Conservation (phyloP, 2,113 vertebrate genomes). For the Silurus asotus region DNA sequence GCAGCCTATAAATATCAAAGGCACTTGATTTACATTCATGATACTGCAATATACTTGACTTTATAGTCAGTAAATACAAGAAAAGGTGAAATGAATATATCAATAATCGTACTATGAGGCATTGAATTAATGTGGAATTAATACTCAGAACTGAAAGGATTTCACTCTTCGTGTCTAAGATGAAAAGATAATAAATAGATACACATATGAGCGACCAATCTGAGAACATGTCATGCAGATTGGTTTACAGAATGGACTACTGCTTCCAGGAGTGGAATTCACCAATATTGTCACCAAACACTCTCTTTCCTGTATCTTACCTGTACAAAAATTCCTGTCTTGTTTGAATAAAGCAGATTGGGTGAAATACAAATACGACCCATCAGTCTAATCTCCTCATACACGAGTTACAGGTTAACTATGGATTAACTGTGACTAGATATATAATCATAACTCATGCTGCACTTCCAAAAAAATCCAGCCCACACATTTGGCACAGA, state of each 20-base stretch:
- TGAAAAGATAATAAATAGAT: conserved; percentile 35
- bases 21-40: conserved; percentile 25
- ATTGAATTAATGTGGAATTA: conserved; percentile 1
- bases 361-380: not conserved
- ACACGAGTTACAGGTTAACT: conserved; percentile 17
- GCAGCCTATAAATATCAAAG: conserved; percentile 34
- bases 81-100: conserved; percentile 12
- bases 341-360: not conserved
- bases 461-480: conserved; percentile 20
- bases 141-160: not conserved
- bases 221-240: conserved; percentile 8
- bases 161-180: conserved; percentile 21
- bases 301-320: not conserved
- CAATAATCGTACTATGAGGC: not conserved
- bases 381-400: conserved; percentile 2
- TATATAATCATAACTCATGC: conserved; percentile 50
- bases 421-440: conserved; percentile 49
- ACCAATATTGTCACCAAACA: not conserved
- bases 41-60: not conserved
- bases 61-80: conserved; percentile 1
- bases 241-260: not conserved
- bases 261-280: not conserved
- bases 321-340: not conserved
- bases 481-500: conserved; percentile 57
- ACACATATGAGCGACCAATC: not conserved